A percentile compares a stretch with the other conserved stretches of the same genome.
phyloP scores from a whole-genome alignment of 1,140 invertebrate species.

The Calliphora vicina region DNA sequence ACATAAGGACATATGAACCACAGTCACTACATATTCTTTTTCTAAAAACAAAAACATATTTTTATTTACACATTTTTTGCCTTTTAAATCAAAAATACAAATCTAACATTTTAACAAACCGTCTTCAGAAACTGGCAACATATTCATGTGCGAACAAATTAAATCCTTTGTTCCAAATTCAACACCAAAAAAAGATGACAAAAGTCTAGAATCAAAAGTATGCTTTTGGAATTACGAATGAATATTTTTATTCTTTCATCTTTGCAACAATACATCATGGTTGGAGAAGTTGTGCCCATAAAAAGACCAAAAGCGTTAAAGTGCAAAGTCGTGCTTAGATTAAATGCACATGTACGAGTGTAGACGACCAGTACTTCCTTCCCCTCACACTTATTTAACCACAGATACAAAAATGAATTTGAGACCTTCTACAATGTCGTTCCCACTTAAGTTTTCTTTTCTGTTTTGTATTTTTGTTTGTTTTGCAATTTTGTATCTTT shows the following conservation, averaged over 20 bases:
- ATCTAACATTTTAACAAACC: too few species aligned
- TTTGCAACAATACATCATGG: background rate
- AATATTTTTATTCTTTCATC: background rate
- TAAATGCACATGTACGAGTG: background rate
- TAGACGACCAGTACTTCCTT: too few species aligned
- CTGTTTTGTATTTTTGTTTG: background rate
- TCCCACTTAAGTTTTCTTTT: background rate
- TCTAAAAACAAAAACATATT: too few species aligned
- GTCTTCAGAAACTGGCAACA: too few species aligned
- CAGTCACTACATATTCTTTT: too few species aligned
- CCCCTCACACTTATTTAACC: background rate
- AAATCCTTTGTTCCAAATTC: background rate
- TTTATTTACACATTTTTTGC: too few species aligned
- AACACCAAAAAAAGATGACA: background rate
- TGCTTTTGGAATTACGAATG: background rate
- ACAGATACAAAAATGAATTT: background rate
- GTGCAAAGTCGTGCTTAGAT: slow-evolving; percentile 4
- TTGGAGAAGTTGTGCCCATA: background rate
- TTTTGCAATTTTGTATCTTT: background rate
- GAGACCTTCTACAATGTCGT: background rate
- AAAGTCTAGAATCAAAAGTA: background rate
- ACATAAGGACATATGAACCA: too few species aligned
- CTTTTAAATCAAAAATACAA: too few species aligned
- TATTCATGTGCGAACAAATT: too few species aligned
- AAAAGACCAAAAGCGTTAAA: background rate